Conservation (phyloP, 2,113 vertebrate genomes). For the Clupea harengus region DNA sequence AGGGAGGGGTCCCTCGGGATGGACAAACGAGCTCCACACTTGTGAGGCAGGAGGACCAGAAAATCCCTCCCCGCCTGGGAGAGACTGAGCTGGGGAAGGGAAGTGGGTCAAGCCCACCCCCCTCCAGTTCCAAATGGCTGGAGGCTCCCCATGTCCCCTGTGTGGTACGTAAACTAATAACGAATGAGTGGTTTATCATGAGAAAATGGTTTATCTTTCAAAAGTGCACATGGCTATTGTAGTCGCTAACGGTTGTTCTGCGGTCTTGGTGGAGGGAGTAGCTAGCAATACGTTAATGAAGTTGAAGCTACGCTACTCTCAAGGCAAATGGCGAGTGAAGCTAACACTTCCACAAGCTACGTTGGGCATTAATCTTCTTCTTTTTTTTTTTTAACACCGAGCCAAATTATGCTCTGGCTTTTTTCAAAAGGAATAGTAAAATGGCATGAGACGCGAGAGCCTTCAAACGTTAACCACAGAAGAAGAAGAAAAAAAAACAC, state of each 20-base stretch:
- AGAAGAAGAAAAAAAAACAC: neutral
- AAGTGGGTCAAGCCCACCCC: slow-evolving; percentile 10
- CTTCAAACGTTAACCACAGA: neutral
- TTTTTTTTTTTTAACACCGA: neutral
- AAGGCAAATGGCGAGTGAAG: neutral
- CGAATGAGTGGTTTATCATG: neutral
- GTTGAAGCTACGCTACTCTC: neutral
- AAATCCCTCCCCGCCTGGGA: slow-evolving; percentile 12
- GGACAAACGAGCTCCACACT: neutral
- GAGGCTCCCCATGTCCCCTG: neutral
- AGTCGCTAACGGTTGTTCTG: neutral
- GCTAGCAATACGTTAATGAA: neutral
- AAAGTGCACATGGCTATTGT: neutral
- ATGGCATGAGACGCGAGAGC: neutral
- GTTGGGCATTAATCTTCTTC: neutral
- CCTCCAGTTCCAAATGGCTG: neutral
- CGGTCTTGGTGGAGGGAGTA: neutral
- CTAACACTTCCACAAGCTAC: neutral
- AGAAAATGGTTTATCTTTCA: neutral
- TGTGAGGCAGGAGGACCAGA: neutral
- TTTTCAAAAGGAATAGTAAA: neutral
- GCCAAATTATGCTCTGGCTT: neutral
- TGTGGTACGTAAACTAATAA: neutral
- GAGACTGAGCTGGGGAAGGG: neutral
- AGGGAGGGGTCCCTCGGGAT: neutral